A percentile compares a stretch with the other conserved stretches of the same genome.
phyloP scores from a whole-genome alignment of 2,113 vertebrate genomes.

The Datnioides undecimradiatus region DNA sequence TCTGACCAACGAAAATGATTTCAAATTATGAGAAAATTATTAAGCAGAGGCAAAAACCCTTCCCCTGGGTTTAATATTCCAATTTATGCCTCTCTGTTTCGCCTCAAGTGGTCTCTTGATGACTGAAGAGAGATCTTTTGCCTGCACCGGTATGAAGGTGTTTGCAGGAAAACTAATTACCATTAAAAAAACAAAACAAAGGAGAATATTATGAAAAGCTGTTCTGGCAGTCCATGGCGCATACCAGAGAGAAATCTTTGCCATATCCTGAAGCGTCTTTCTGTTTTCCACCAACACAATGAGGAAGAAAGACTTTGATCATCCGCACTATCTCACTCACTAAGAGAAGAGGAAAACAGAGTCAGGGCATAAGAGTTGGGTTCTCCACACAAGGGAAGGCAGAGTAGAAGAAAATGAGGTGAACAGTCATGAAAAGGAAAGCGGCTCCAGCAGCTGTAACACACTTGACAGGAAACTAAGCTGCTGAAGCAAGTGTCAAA shows the following conservation, averaged over 20 bases:
- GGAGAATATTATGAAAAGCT: conserved; percentile 20
- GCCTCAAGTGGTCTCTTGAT: conserved; percentile 47
- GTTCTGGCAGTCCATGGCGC: conserved; percentile 25
- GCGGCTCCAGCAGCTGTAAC: conserved; percentile 40
- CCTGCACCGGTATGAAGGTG: conserved; percentile 23
- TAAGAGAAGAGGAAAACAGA: conserved; percentile 46
- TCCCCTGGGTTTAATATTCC: conserved; percentile 12
- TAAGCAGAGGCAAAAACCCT: conserved; percentile 37
- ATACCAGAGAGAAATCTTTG: conserved; percentile 49
- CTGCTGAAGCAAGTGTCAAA: conserved; percentile 59
- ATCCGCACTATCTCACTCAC: conserved; percentile 49
- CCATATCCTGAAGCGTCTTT: conserved; percentile 55
- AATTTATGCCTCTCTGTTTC: conserved; percentile 45
- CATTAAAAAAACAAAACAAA: conserved; percentile 21
- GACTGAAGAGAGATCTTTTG: conserved; percentile 26
- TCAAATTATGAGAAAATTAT: conserved; percentile 51
- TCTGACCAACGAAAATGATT: conserved; percentile 27
- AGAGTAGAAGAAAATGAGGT: conserved; percentile 57
- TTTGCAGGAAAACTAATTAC: conserved; percentile 61
- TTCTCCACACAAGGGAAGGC: conserved; percentile 39
- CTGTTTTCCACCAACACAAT: conserved; percentile 54
- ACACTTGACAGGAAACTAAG: conserved; percentile 59
- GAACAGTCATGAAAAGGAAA: conserved; percentile 50
- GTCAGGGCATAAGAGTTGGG: conserved; percentile 36
- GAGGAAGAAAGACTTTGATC: conserved; percentile 75